These are phyloP conservation scores for Corythucha ciliata DNA, from an alignment of 2,888 invertebrate genomes.

Conservation along the genomic window DNA sequence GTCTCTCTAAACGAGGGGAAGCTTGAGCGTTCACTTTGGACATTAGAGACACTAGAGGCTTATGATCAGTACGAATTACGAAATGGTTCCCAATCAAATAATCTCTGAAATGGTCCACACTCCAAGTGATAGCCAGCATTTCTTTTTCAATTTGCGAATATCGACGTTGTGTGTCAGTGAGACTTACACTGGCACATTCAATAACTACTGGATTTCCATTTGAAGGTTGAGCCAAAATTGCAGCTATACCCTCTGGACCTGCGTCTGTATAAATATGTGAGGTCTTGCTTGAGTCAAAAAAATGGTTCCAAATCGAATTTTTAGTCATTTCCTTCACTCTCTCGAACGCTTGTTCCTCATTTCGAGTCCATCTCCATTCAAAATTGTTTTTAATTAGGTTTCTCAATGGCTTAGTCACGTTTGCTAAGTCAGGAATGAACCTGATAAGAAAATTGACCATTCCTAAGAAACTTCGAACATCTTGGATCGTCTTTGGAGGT, in stretches of 20 bases:
- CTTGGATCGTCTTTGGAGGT: conserved; percentile 31
- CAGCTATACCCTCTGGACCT: neutral
- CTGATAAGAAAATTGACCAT: conserved; percentile 35
- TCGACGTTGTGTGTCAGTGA: neutral
- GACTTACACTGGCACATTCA: neutral
- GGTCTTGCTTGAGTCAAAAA: neutral
- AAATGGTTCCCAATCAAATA: neutral
- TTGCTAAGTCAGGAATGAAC: conserved; percentile 35
- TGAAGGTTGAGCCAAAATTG: neutral
- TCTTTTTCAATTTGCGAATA: neutral
- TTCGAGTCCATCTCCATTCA: too few species aligned
- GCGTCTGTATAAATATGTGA: neutral
- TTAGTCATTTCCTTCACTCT: too few species aligned
- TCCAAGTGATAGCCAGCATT: neutral
- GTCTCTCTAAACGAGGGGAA: neutral
- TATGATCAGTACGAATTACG: neutral
- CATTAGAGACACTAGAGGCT: neutral
- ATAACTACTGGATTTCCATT: neutral
- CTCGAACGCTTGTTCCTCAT: too few species aligned
- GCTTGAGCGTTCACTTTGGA: neutral
- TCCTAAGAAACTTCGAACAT: conserved; percentile 31
- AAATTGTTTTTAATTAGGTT: too few species aligned
- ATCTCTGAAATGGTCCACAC: neutral
- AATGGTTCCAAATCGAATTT: too few species aligned
- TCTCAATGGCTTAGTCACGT: conserved; percentile 25